Base-by-base conservation (phyloP, 53 echinoderm and acorn worm genomes). In the Temnopleurus reevesii region DNA sequence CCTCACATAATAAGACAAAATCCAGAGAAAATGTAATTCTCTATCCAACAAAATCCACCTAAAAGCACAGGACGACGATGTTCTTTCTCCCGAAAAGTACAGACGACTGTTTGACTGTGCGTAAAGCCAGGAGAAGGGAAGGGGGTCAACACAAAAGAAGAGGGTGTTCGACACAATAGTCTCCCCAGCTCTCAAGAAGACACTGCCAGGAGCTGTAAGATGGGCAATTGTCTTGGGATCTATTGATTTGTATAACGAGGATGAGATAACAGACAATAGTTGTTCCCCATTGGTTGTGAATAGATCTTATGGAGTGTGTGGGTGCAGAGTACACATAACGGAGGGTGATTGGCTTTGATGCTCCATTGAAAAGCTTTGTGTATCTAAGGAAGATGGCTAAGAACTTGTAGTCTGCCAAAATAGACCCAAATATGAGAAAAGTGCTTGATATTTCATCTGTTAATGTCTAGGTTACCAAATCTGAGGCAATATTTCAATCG, bases 1-100 rank as follows among this genome's bases (percentile, higher is more conserved):
- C 71, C 71, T 71, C 71, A 71, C 71, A 71, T 71, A 71, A 36
- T 71, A 71, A 71, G 34, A 71, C 21, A 25, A 71, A n/a, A 43
- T 71, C 41, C 19, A 71, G 41, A 15, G 8, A 2, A 12, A 27
- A n/a, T 2, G 35, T 33, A 65, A 34, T 31, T n/a, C 41, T n/a
- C 23, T 41, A 38, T n/a, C 19, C 38, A 38, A 41, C 71, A 38
- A 71, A n/a, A n/a, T n/a, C n/a, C n/a, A n/a, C n/a, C n/a, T n/a
- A n/a, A n/a, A n/a, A n/a, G n/a, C 56, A n/a, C 56, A 33, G 3
- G 15, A 33, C 18, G 17, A 2, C 33, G 8, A 63, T 63, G 5
- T n/a, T 2, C 35, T 33, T 71, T 41, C 38, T 21, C n/a, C n/a
- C n/a, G 71, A n/a, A 41, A 71, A 71, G 71, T 71, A 71, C 36